Evolutionary conservation across 1,140 invertebrate genomes (phyloP).

Genomic region (Drosophila ananassae): DNA sequence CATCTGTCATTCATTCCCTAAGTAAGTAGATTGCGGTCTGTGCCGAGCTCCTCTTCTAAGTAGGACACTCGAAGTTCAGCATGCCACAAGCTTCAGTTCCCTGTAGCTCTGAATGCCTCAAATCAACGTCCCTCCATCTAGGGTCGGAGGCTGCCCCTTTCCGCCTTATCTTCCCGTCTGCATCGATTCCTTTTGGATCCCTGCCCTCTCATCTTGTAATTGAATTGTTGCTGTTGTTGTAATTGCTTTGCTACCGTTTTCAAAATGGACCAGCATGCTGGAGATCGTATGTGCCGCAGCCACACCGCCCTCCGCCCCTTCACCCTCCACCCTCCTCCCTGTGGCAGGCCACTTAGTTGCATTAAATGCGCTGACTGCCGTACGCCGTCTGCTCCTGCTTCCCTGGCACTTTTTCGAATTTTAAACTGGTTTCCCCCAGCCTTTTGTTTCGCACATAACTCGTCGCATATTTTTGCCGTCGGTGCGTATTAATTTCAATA

Average conservation of each 20-base stretch:
- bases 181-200: slow-evolving; percentile 24
- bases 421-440: slow-evolving; percentile 46
- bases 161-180: slow-evolving; percentile 48
- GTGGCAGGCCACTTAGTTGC: slow-evolving; percentile 54
- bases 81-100: background rate
- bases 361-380: slow-evolving; percentile 42
- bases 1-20: background rate
- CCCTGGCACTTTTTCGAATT: slow-evolving; percentile 56
- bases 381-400: slow-evolving; percentile 3
- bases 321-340: background rate
- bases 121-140: too few relatives aligned
- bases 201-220: slow-evolving; percentile 50
- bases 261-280: slow-evolving; percentile 58
- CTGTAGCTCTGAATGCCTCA: too few relatives aligned
- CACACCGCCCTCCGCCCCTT: background rate
- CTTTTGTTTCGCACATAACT: slow-evolving; percentile 53
- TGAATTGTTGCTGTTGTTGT: slow-evolving; percentile 82
- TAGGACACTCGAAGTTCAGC: background rate
- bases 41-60: background rate
- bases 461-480: slow-evolving; percentile 76
- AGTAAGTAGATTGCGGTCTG: background rate
- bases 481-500: slow-evolving; percentile 80
- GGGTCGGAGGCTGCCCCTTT: background rate
- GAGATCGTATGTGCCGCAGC: slow-evolving; percentile 13
- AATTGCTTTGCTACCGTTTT: slow-evolving; percentile 81